phyloP scores from a whole-genome alignment of 2,113 vertebrate species.

The Typhlomys cinereus region DNA sequence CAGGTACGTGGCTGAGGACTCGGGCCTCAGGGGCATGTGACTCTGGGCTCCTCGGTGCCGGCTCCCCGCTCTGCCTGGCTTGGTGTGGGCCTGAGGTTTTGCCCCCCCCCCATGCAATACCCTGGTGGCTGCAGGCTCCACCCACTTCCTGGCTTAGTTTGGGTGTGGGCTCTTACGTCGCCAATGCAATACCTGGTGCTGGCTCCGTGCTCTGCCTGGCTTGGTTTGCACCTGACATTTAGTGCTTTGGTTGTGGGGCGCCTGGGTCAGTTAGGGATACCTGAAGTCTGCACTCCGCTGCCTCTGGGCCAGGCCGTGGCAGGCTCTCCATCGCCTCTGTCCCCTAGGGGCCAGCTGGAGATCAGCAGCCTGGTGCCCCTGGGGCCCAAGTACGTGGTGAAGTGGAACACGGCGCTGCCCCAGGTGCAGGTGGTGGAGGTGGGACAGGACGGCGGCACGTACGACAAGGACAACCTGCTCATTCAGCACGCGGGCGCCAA shows the following conservation, averaged over 20 bases:
- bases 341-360: constrained; percentile 88
- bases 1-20: constrained; percentile 75
- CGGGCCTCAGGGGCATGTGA: background rate
- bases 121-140: too few relatives aligned
- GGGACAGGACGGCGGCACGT: constrained; percentile 89
- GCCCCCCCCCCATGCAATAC: too few relatives aligned
- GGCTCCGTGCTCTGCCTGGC: background rate
- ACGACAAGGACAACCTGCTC: constrained; percentile 87
- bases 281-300: background rate
- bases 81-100: rapidly evolving
- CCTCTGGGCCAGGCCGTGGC: rapidly evolving
- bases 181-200: background rate
- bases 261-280: constrained; percentile 45
- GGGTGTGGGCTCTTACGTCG: background rate
- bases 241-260: constrained; percentile 2
- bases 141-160: too few relatives aligned
- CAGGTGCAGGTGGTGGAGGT: constrained; percentile 96
- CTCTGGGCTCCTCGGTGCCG: background rate
- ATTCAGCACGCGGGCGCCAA: constrained; percentile 86
- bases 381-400: constrained; percentile 95
- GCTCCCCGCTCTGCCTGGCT: background rate
- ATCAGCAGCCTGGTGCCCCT: constrained; percentile 95
- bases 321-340: background rate
- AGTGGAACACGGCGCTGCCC: constrained; percentile 94
- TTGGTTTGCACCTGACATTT: constrained; percentile 31